These are phyloP conservation scores for Caenorhabditis angaria DNA, from an alignment of 2,888 invertebrate genomes.

Conservation along the genomic window DNA sequence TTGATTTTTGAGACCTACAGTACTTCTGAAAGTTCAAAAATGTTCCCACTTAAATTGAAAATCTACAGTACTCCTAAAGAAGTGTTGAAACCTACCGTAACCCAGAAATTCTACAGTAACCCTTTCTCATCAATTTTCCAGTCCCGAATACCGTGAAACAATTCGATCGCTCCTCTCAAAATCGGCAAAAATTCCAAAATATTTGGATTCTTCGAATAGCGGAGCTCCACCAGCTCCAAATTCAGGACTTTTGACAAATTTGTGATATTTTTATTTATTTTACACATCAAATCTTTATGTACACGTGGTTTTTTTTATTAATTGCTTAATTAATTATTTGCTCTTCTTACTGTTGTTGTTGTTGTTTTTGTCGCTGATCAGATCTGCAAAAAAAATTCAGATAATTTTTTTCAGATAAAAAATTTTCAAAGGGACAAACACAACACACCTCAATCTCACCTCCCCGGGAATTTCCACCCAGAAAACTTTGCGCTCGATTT, in stretches of 20 bases:
- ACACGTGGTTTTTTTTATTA: neutral
- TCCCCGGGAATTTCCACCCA: neutral
- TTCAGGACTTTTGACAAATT: neutral
- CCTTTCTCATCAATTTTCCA: too few species aligned
- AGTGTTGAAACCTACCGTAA: too few species aligned
- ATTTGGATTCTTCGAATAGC: neutral
- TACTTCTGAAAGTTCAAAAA: too few species aligned
- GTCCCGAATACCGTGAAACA: neutral
- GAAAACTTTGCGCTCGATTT: neutral
- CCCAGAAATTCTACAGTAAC: too few species aligned
- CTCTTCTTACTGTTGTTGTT: neutral
- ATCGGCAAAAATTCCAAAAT: neutral
- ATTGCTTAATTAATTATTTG: too few species aligned
- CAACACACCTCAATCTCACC: neutral
- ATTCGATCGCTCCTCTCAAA: neutral
- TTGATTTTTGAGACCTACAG: too few species aligned
- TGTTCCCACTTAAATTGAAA: too few species aligned
- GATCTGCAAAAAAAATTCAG: neutral
- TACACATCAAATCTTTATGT: neutral
- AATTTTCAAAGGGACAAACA: neutral
- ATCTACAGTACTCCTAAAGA: too few species aligned
- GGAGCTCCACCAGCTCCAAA: neutral
- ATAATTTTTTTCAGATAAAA: too few species aligned
- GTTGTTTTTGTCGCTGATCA: neutral
- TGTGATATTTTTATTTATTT: neutral